Base-by-base conservation (phyloP, 2,888 invertebrate species). In the Cosmorhoe ocellata region DNA sequence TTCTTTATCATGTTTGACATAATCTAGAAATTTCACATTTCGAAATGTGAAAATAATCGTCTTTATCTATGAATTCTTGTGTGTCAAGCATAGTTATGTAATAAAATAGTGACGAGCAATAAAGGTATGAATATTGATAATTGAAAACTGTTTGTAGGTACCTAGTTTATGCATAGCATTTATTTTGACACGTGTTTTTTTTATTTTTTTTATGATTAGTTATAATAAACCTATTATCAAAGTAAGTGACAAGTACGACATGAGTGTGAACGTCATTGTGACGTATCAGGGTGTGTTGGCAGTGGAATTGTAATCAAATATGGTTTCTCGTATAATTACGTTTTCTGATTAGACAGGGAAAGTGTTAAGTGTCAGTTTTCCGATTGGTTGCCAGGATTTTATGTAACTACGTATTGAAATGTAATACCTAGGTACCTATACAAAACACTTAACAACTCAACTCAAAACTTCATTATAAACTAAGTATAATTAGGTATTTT, bases 261-360 rank as follows among this genome's bases (percentile, higher is more conserved):
- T 24, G 18, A 3, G 34, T 5, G 36, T 4, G 0, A 1, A 42
- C 42, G 42, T 49, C 43, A 43, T 31, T 14, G 13, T 46, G 46
- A 47, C 52, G 52, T 41, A 28, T 31, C 28, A n/a, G n/a, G n/a
- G n/a, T 24, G 7, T 1, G 24, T 56, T 52, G 52, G 53, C 50
- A 57, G 8, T 33, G 27, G 33, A 33, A 28, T 10, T 31, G 27
- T 33, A 43, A 40, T 37, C 37, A 12, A 46, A 42, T 36, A 48
- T 38, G 18, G 37, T 33, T 46, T 33, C 26, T 22, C 24, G 24
- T 44, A 49, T 31, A 34, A 45, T 37, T 26, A 33, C 36, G 11
- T 40, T 41, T 51, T 48, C 14, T 26, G 22, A 36, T 46, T 45
- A 39, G 54, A 58, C 51, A 43, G 42, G 39, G 41, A 51, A 38